phyloP scores from a whole-genome alignment of 2,888 invertebrate genomes.

The Cotesia congregata region DNA sequence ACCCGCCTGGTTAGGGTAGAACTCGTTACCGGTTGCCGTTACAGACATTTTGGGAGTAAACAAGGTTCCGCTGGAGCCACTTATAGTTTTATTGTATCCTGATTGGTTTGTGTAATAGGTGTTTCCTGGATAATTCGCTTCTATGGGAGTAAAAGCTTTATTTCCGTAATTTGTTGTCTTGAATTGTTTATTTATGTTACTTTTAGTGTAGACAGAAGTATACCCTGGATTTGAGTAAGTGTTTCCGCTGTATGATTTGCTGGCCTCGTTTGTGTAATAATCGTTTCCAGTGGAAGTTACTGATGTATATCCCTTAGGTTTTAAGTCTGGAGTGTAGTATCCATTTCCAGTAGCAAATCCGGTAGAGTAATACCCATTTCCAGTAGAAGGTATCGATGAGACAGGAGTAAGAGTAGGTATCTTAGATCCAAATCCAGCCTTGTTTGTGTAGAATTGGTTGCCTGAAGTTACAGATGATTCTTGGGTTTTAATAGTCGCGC shows the following conservation, averaged over 20 bases:
- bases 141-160: neutral
- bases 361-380: conserved; percentile 18
- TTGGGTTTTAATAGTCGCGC: neutral
- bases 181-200: neutral
- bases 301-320: neutral
- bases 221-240: neutral
- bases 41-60: conserved; percentile 19
- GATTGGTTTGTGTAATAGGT: conserved; percentile 17
- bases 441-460: conserved; percentile 41
- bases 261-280: conserved; percentile 2
- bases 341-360: conserved; percentile 16
- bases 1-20: conserved; percentile 34
- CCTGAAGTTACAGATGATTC: conserved; percentile 34
- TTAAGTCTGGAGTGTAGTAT: conserved; percentile 1
- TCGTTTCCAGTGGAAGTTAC: neutral
- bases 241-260: neutral
- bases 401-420: neutral
- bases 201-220: neutral
- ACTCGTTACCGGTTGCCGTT: conserved; percentile 27
- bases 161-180: neutral
- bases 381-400: conserved; percentile 21
- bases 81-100: conserved; percentile 15
- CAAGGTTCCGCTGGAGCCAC: neutral
- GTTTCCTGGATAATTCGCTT: neutral
- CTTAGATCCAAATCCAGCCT: conserved; percentile 27